Conservation (phyloP, 2,797 vertebrate genomes). For the Apodemus agrarius region DNA sequence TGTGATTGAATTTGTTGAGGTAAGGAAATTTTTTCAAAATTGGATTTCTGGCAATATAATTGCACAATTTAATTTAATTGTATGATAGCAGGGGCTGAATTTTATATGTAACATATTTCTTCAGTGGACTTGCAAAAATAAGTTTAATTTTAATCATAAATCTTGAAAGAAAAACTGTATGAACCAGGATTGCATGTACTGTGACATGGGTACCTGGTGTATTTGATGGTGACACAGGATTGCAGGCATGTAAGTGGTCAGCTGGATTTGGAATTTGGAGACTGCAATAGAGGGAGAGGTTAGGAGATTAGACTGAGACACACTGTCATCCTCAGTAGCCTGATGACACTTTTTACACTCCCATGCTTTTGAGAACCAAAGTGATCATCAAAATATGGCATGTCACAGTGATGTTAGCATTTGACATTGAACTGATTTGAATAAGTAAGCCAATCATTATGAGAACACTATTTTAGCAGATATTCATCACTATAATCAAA, state of each 20-base stretch:
- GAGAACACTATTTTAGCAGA: constrained; percentile 5
- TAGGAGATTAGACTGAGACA: neutral
- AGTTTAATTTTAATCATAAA: neutral
- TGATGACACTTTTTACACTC: neutral
- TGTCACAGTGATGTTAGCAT: neutral
- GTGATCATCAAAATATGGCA: constrained; percentile 1
- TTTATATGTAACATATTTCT: neutral
- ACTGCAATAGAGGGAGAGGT: neutral
- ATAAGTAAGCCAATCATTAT: constrained; percentile 33
- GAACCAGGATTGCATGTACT: neutral
- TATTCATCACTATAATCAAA: neutral
- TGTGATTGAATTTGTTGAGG: neutral
- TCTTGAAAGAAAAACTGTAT: neutral
- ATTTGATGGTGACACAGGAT: neutral
- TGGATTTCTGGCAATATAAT: neutral
- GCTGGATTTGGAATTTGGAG: neutral
- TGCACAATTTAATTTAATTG: neutral
- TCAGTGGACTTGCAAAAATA: neutral
- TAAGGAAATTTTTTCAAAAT: neutral
- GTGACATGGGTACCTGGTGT: neutral
- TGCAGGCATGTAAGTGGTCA: neutral
- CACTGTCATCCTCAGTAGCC: neutral
- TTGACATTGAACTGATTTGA: constrained; percentile 7
- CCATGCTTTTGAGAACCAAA: neutral
- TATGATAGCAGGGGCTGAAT: neutral